A percentile compares a stretch with the other conserved stretches of the same genome.
phyloP scores from a whole-genome alignment of 1,140 invertebrate genomes.

The Contarinia nasturtii region DNA sequence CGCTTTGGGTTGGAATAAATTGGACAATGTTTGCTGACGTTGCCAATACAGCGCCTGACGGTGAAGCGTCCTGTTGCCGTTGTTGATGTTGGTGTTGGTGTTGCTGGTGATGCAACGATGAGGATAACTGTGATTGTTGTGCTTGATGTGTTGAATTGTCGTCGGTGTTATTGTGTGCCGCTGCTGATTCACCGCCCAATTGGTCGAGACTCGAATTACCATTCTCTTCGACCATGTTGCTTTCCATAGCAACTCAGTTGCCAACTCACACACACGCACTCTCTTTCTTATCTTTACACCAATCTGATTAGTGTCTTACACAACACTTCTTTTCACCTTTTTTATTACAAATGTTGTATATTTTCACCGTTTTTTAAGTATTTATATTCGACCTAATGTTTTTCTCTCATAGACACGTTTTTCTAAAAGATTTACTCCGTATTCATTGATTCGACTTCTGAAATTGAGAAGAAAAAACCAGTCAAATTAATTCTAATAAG shows the following conservation, averaged over 20 bases:
- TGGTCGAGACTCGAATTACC: slow-evolving; percentile 46
- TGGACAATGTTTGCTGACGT: slow-evolving; percentile 19
- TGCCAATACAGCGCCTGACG: slow-evolving; percentile 13
- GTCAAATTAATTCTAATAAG: too few relatives aligned
- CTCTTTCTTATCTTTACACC: too few relatives aligned
- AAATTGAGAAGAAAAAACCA: too few relatives aligned
- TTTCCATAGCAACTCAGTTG: slow-evolving; percentile 45
- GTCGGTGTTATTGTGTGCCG: not conserved
- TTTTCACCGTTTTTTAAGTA: too few relatives aligned
- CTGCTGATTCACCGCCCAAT: slow-evolving; percentile 28
- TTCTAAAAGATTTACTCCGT: too few relatives aligned
- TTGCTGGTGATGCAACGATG: not conserved
- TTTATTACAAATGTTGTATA: too few relatives aligned
- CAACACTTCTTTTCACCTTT: too few relatives aligned
- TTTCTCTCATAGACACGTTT: too few relatives aligned
- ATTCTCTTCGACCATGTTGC: slow-evolving; percentile 66
- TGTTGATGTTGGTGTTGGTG: slow-evolving; percentile 1
- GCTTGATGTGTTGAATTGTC: not conserved
- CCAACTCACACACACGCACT: too few relatives aligned
- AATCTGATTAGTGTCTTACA: too few relatives aligned
- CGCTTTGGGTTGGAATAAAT: slow-evolving; percentile 17
- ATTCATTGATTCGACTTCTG: too few relatives aligned
- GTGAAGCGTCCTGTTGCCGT: not conserved
- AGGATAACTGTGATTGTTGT: not conserved
- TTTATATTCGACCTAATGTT: too few relatives aligned